Evolutionary conservation across 2,113 vertebrate genomes (phyloP).

Genomic region (Riparia riparia): DNA sequence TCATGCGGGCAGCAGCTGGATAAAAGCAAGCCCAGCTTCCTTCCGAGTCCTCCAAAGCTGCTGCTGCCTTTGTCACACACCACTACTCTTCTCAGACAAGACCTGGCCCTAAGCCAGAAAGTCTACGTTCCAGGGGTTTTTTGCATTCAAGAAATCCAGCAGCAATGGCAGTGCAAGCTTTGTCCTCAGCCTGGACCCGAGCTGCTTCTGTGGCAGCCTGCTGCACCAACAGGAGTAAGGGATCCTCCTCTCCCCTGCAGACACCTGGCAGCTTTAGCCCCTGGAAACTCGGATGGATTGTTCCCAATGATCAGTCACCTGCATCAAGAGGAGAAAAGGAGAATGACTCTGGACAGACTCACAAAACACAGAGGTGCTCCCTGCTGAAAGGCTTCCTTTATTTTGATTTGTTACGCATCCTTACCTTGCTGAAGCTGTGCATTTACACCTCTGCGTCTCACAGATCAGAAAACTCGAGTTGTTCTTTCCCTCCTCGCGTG

Average conservation of each 20-base stretch:
- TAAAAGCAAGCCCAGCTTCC: neutral
- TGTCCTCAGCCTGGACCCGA: accelerated
- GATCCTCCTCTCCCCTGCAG: neutral
- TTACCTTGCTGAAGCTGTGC: neutral
- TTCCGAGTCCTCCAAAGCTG: neutral
- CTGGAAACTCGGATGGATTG: neutral
- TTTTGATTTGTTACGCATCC: neutral
- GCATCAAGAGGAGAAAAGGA: neutral
- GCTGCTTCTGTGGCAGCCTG: neutral
- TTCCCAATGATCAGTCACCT: neutral
- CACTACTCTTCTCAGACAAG: neutral
- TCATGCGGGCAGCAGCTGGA: neutral
- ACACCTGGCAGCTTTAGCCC: neutral
- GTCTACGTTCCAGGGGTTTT: neutral
- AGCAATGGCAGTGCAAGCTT: neutral
- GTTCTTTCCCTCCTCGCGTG: neutral
- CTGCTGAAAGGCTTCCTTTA: neutral
- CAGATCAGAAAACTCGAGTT: neutral
- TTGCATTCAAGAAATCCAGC: neutral
- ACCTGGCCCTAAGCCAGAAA: neutral
- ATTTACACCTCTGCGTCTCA: neutral
- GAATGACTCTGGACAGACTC: neutral
- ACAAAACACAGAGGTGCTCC: neutral
- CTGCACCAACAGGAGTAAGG: neutral
- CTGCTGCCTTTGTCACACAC: neutral